Conservation (phyloP, 2,797 vertebrate genomes). For the Argyrosomus regius region DNA sequence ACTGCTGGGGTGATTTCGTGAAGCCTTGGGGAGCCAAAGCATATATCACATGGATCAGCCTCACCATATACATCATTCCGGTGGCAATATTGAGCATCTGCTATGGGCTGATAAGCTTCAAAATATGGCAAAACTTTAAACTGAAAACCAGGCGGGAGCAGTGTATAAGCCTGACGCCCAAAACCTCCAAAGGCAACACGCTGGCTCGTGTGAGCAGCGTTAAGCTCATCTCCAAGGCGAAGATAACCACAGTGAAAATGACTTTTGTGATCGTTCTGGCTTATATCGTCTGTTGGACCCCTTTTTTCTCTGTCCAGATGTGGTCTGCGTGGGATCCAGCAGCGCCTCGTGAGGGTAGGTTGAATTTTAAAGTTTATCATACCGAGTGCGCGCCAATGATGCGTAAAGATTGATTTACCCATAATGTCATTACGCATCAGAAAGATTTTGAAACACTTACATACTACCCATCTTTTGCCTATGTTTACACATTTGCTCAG, state of each 20-base stretch:
- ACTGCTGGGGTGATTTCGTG: slow-evolving; percentile 94
- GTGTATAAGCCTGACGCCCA: slow-evolving; percentile 80
- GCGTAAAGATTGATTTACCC: background rate
- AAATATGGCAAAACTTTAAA: slow-evolving; percentile 95
- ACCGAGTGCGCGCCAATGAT: background rate
- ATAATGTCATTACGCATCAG: background rate
- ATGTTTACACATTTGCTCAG: background rate
- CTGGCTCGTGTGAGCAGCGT: slow-evolving; percentile 93
- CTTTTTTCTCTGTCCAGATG: slow-evolving; percentile 97
- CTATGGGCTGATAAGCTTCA: slow-evolving; percentile 94
- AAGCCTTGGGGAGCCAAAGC: slow-evolving; percentile 94
- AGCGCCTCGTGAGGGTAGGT: slow-evolving; percentile 92
- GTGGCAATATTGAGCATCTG: slow-evolving; percentile 91
- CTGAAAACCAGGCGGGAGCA: slow-evolving; percentile 88
- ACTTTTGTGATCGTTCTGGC: slow-evolving; percentile 95
- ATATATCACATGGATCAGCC: slow-evolving; percentile 95
- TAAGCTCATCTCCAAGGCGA: slow-evolving; percentile 94
- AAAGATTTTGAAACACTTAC: background rate
- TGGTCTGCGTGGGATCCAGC: slow-evolving; percentile 94
- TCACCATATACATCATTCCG: slow-evolving; percentile 92
- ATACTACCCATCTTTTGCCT: rapidly evolving
- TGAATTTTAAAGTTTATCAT: slow-evolving; percentile 13
- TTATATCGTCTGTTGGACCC: slow-evolving; percentile 95
- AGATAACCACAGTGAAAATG: slow-evolving; percentile 96
- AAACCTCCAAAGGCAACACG: slow-evolving; percentile 70